Evolutionary conservation across 2,797 vertebrate species (phyloP).

Genomic region (Cirrhinus mrigala): DNA sequence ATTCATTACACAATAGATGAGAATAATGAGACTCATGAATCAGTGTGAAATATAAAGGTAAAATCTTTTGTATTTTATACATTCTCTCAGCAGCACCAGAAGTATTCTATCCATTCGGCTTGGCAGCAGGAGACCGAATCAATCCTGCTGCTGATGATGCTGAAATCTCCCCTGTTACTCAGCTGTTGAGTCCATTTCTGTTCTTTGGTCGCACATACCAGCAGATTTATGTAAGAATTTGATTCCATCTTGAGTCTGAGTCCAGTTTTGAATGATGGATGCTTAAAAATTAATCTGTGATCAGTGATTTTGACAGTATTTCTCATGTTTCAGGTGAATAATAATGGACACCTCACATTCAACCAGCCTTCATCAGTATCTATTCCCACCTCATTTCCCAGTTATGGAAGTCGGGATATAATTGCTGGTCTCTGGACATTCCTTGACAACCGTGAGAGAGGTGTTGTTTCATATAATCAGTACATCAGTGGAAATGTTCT

Average conservation of each 20-base stretch:
- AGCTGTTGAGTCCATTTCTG: not conserved
- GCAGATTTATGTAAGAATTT: not conserved
- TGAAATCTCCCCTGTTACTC: not conserved
- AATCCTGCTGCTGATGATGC: not conserved
- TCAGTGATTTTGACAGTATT: no score
- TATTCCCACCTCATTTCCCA: constrained; percentile 31
- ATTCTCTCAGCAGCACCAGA: not conserved
- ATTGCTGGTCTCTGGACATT: no score
- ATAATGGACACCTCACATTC: constrained; percentile 70
- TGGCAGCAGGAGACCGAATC: not conserved
- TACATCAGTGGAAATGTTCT: no score
- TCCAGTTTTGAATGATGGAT: no score
- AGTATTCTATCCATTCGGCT: not conserved
- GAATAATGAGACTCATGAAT: no score
- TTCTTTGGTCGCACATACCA: not conserved
- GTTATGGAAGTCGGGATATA: no score
- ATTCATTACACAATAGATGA: no score
- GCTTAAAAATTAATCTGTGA: no score
- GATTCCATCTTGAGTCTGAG: not conserved
- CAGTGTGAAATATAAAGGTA: no score
- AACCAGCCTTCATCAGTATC: not conserved
- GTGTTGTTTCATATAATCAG: no score
- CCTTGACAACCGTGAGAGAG: no score
- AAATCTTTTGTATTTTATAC: not conserved
- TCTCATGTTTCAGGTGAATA: constrained; percentile 51